Evolutionary conservation across 2,113 vertebrate genomes (phyloP).

Genomic region (Deroptyus accipitrinus): DNA sequence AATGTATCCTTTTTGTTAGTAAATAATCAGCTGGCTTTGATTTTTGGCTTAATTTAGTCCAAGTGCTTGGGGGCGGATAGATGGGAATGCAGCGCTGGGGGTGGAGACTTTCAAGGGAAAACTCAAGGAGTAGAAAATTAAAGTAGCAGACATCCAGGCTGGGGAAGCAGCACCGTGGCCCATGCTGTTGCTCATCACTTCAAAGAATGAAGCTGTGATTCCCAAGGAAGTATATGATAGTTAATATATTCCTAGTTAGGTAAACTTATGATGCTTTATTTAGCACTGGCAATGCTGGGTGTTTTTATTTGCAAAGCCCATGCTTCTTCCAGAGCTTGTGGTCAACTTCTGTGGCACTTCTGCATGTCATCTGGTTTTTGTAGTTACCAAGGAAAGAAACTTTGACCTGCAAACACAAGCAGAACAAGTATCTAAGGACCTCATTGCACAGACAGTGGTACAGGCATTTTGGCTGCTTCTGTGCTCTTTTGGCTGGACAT

Average conservation of each 20-base stretch:
- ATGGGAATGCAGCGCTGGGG: background rate
- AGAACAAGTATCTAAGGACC: background rate
- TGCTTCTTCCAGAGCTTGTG: background rate
- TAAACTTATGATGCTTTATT: constrained; percentile 5
- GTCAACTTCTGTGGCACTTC: background rate
- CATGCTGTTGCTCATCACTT: background rate
- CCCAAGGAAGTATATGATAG: background rate
- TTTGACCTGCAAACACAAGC: background rate
- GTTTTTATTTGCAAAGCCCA: background rate
- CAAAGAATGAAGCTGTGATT: background rate
- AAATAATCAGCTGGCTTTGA: constrained; percentile 54
- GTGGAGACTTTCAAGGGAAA: constrained; percentile 42
- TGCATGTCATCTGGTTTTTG: background rate
- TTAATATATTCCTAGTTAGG: background rate
- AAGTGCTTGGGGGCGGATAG: background rate
- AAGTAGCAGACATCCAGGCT: background rate
- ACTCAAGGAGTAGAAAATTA: background rate
- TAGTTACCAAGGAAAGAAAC: constrained; percentile 9
- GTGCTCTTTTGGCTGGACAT: background rate
- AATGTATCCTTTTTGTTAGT: constrained; percentile 49
- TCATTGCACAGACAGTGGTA: background rate
- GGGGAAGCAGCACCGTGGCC: background rate
- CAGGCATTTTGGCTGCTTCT: constrained; percentile 28
- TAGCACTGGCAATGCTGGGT: background rate
- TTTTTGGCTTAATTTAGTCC: constrained; percentile 32